Conservation (phyloP, 2,113 vertebrate genomes). For the Anarhynchus alexandrinus region DNA sequence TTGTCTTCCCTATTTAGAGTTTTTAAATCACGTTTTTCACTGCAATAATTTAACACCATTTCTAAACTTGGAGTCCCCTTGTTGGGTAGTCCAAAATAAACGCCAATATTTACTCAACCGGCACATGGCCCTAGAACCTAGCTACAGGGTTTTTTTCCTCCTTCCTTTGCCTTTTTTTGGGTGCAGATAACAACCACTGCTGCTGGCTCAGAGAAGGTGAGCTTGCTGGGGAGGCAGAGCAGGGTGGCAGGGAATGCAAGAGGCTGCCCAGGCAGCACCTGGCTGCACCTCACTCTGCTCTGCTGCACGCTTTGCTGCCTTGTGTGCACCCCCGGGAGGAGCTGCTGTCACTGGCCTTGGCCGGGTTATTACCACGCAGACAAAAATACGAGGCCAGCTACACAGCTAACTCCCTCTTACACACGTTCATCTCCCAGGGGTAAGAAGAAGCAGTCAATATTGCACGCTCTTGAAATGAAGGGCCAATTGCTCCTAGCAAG, state of each 20-base stretch:
- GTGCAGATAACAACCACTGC: not conserved
- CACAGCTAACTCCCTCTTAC: not conserved
- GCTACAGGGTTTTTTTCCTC: rapidly evolving
- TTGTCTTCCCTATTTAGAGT: not conserved
- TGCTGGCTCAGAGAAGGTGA: not conserved
- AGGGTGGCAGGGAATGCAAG: not conserved
- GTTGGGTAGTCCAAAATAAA: not conserved
- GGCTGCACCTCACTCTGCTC: not conserved
- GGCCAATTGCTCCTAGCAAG: not conserved
- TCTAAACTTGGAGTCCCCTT: not conserved
- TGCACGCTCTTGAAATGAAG: not conserved
- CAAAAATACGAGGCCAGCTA: not conserved
- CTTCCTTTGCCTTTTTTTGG: not conserved
- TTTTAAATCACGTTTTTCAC: not conserved
- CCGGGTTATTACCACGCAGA: rapidly evolving
- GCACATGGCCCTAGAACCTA: not conserved
- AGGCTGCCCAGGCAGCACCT: not conserved
- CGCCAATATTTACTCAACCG: not conserved
- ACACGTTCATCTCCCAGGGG: not conserved
- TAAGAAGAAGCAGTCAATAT: not conserved
- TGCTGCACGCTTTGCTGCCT: not conserved
- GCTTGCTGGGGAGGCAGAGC: not conserved
- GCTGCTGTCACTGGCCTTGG: not conserved
- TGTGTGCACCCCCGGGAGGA: rapidly evolving
- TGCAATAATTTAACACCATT: not conserved